Evolutionary conservation across 2,797 vertebrate genomes (phyloP).

Genomic region (Coluber constrictor): DNA sequence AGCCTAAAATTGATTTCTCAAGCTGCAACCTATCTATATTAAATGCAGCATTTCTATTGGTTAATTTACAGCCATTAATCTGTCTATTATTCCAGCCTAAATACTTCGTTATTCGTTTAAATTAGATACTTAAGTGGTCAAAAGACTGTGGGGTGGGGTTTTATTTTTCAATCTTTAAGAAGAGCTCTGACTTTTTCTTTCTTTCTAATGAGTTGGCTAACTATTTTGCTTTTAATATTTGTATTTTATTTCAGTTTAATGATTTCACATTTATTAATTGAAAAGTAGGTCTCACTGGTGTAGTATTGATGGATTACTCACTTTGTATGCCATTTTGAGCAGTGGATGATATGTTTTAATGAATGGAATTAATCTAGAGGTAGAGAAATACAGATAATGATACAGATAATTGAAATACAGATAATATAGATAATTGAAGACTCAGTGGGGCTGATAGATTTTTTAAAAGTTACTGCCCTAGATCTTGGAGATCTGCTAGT

Average conservation of each 20-base stretch:
- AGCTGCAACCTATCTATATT: neutral
- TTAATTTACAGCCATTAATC: neutral
- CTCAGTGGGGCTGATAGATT: neutral
- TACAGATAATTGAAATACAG: too few species aligned
- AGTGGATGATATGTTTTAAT: neutral
- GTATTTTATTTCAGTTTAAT: neutral
- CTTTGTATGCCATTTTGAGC: neutral
- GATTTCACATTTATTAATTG: neutral
- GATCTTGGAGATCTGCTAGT: neutral
- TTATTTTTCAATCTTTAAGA: neutral
- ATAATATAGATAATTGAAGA: neutral
- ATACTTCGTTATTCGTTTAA: neutral
- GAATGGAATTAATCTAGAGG: neutral
- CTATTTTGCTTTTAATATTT: neutral
- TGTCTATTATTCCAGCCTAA: neutral
- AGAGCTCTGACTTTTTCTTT: neutral
- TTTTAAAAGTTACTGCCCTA: neutral
- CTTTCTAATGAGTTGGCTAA: neutral
- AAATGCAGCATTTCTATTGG: neutral
- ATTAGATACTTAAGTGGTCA: neutral
- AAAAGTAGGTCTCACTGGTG: neutral
- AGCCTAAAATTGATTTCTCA: neutral
- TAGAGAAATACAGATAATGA: neutral
- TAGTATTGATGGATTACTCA: neutral
- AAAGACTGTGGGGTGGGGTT: neutral